Base-by-base conservation (phyloP, 37 sponge, comb jelly and placozoan genomes). In the Tethya wilhelma region DNA sequence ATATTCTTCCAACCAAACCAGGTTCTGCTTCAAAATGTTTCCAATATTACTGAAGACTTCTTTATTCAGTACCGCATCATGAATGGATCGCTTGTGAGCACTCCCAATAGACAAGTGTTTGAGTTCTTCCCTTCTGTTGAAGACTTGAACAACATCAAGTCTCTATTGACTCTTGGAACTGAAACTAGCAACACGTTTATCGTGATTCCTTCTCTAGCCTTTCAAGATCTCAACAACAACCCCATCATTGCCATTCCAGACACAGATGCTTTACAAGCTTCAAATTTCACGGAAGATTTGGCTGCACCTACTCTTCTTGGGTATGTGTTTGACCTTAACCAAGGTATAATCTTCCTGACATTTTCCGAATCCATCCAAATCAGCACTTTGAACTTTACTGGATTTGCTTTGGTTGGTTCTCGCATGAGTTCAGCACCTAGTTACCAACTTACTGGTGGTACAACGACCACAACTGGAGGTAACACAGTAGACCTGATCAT, bases 121-220 rank as follows among this genome's bases (percentile, higher is more conserved):
- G 34, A 56, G 8, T 53, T 96, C 38, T 34, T 34, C 19, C 69
- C 89, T 53, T 79, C 75, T 29, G 64, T 74, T 14, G 38, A 20
- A 11, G 97, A 96, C 57, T 68, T 85, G n/a, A 93, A 96, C 69
- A 62, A 69, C 53, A 90, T 96, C 70, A 96, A 96, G 63, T 75
- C 84, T 9, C 39, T 82, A 44, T 78, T 42, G 9, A 67, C 74
- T 44, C 84, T 96, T 29, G 93, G 93, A 2, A 93, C 93, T 20
- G 67, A 58, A 29, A 74, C 40, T 29, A 80, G 71, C 29, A 46
- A 92, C 38, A 96, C 93, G 8, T 93, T 74, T 81, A 81, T 96
- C 37, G 64, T 71, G 25, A 81, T 96, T 34, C 82, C 78, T 22
- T 49, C 60, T 9, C 66, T 39, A 38, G 82, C 90, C 12, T 79